phyloP scores from a whole-genome alignment of 2,888 invertebrate species.

The Graphium colonna region DNA sequence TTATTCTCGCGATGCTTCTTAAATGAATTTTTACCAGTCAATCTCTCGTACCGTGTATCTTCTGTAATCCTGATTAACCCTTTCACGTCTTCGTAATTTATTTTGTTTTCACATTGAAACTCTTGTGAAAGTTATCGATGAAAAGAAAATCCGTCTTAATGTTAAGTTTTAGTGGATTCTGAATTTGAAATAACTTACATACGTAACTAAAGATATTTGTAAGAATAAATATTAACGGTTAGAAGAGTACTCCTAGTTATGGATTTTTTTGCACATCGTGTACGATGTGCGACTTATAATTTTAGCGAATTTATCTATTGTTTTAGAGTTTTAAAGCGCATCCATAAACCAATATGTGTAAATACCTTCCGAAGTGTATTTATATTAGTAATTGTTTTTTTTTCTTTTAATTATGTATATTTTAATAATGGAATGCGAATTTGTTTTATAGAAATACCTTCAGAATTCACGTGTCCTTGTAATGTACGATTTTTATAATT shows the following conservation, averaged over 20 bases:
- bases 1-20: slow-evolving; percentile 71
- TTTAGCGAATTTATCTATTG: slow-evolving; percentile 74
- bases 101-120: slow-evolving; percentile 29
- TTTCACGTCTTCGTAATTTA: slow-evolving; percentile 27
- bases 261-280: slow-evolving; percentile 58
- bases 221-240: slow-evolving; percentile 68
- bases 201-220: slow-evolving; percentile 75
- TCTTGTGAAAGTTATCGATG: slow-evolving; percentile 39
- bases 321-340: slow-evolving; percentile 50
- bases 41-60: slow-evolving; percentile 32
- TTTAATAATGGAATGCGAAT: slow-evolving; percentile 48
- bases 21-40: slow-evolving; percentile 38
- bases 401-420: slow-evolving; percentile 38
- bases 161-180: slow-evolving; percentile 64
- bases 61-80: slow-evolving; percentile 30
- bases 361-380: slow-evolving; percentile 70
- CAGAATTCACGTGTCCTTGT: slow-evolving; percentile 39
- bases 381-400: slow-evolving; percentile 39
- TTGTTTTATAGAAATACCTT: slow-evolving; percentile 36
- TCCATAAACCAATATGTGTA: slow-evolving; percentile 60
- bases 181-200: slow-evolving; percentile 63
- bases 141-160: slow-evolving; percentile 65
- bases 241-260: slow-evolving; percentile 67
- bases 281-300: slow-evolving; percentile 62
- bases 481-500: slow-evolving; percentile 50